phyloP scores from a whole-genome alignment of 2,113 vertebrate genomes.

The Nannospalax galili region DNA sequence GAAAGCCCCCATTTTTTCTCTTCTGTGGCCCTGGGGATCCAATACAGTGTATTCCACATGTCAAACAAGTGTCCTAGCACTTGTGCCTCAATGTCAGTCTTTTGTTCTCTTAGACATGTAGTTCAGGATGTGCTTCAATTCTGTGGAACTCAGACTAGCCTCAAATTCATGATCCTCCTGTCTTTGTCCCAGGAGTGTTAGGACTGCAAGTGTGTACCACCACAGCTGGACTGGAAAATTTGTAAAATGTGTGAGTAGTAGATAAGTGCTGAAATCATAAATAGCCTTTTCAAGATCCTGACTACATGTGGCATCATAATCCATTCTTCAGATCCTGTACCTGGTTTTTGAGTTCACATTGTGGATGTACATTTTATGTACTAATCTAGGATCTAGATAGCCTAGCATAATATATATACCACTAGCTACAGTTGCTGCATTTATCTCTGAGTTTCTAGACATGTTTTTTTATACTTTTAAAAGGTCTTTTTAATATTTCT shows the following conservation, averaged over 20 bases:
- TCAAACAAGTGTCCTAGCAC: neutral
- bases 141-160: neutral
- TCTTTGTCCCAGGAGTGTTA: neutral
- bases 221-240: neutral
- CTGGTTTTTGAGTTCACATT: neutral
- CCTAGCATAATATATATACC: neutral
- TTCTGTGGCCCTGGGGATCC: neutral
- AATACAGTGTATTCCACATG: neutral
- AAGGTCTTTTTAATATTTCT: too few species aligned
- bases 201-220: neutral
- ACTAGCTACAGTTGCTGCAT: neutral
- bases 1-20: neutral
- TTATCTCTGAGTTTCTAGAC: neutral
- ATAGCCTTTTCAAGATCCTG: neutral
- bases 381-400: neutral
- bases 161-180: neutral
- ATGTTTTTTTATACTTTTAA: neutral
- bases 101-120: neutral
- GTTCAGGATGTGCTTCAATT: neutral
- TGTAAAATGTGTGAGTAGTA: conserved; percentile 3
- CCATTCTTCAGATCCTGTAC: neutral
- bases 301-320: neutral
- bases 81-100: neutral
- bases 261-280: conserved; percentile 2
- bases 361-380: neutral